Evolutionary conservation across 2,888 invertebrate genomes (phyloP), one percentile per base, ranked within the genome.

Genomic region (Rhaphigaster nebulosa): DNA sequence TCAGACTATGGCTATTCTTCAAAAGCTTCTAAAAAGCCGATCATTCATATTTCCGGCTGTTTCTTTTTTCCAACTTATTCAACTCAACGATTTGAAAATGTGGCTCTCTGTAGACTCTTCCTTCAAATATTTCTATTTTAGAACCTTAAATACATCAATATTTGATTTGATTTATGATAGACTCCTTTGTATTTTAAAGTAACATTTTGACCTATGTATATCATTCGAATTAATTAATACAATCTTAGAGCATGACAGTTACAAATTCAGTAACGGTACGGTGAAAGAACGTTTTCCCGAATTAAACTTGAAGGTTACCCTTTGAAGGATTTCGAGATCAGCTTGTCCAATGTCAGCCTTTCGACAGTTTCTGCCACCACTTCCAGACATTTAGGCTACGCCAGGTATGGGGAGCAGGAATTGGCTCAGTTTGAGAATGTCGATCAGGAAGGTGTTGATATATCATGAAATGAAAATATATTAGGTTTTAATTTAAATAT

Each of bases 321-420:
- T 10, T 13, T 26, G 84, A 84, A 84, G 84, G 84, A 20, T 84
- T 84, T 84, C 84, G 84, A 50, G 45, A 84, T n/a, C 84, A 13
- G 45, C 41, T 84, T 84, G 45, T 50, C 84, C 84, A 84, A 84
- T 84, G 84, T 45, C 84, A 84, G 10, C 6, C 70, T 76, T 34
- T 34, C 70, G 70, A 38, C 18, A 20, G 38, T 76, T 38, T 20
- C 20, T 23, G 70, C 70, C 10, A 15, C 60, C 60, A 65, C 29
- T 34, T 76, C 20, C 38, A 34, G 38, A 10, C 8, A 0, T 38
- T 20, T 34, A 65, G 15, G 13, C 65, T 34, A 18, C 34, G 29
- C 65, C 65, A 3, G 65, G 34, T 65, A 15, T 65, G 65, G 60
- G 29, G 13, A 34, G 29, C 6, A 34, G 65, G 34, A 65, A 34